phyloP scores from a whole-genome alignment of 2,888 invertebrate species.

The Calliphora vomitoria region DNA sequence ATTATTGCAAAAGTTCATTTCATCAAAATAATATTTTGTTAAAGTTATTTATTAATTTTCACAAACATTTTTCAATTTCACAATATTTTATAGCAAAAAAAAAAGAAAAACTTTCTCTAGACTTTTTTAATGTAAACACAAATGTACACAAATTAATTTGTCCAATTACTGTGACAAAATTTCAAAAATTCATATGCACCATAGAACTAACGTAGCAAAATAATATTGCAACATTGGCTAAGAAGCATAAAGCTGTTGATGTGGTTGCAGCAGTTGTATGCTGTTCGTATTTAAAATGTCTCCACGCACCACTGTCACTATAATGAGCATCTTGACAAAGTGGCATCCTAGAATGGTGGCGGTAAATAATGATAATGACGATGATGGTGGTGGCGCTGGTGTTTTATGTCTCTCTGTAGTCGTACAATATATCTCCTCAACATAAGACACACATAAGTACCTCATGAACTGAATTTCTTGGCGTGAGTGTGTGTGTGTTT shows the following conservation, averaged over 20 bases:
- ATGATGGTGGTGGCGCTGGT: constrained; percentile 72
- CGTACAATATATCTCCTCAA: constrained; percentile 4
- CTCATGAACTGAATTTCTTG: constrained; percentile 27
- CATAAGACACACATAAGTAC: constrained; percentile 53
- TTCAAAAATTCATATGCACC: constrained; percentile 80
- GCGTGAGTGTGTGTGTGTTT: not conserved
- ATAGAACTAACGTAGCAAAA: constrained; percentile 31
- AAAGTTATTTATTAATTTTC: constrained; percentile 55
- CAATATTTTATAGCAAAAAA: constrained; percentile 24
- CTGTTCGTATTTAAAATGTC: constrained; percentile 63
- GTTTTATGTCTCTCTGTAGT: constrained; percentile 49
- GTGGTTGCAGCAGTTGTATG: not conserved
- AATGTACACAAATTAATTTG: constrained; percentile 83
- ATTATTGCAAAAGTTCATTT: constrained; percentile 25
- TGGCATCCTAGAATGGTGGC: constrained; percentile 69
- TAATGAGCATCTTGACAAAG: constrained; percentile 73
- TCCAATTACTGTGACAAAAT: constrained; percentile 85
- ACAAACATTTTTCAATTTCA: constrained; percentile 56
- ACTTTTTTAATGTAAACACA: constrained; percentile 49
- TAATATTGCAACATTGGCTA: constrained; percentile 44
- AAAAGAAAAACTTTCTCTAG: constrained; percentile 9
- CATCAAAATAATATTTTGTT: constrained; percentile 38
- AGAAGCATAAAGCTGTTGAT: not conserved
- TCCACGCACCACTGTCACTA: constrained; percentile 72
- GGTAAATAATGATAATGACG: constrained; percentile 66